phyloP scores from a whole-genome alignment of 2,888 invertebrate genomes.

The Diarsia dahlii region DNA sequence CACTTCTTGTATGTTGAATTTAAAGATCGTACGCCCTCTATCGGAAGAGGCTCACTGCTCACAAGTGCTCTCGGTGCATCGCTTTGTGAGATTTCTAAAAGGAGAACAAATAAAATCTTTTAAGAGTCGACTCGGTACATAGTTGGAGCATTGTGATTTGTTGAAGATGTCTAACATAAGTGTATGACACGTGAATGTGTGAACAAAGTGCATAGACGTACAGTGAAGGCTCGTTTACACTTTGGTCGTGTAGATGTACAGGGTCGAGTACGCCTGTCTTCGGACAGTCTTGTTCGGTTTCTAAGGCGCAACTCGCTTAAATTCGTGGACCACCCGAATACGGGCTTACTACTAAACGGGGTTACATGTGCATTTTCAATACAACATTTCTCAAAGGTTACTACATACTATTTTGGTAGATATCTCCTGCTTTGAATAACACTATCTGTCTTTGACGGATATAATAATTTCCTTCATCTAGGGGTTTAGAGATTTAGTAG shows the following conservation, averaged over 20 bases:
- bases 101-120: constrained; percentile 59
- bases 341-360: no score
- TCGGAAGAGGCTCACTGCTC: constrained; percentile 52
- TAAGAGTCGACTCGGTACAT: constrained; percentile 40
- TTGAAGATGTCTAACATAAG: constrained; percentile 28
- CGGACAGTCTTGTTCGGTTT: no score
- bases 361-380: background rate
- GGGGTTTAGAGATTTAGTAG: background rate
- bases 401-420: background rate
- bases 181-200: constrained; percentile 9
- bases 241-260: no score
- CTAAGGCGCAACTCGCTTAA: no score
- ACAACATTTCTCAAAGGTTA: background rate
- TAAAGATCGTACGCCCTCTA: constrained; percentile 57
- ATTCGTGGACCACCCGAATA: no score
- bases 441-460: background rate
- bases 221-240: no score
- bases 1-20: constrained; percentile 53
- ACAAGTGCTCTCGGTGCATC: constrained; percentile 62
- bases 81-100: constrained; percentile 57
- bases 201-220: background rate
- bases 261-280: no score
- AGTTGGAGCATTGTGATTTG: constrained; percentile 45
- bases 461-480: background rate
- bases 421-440: background rate